Conservation (phyloP, 2,797 vertebrate genomes). For the Pteropus rufus region DNA sequence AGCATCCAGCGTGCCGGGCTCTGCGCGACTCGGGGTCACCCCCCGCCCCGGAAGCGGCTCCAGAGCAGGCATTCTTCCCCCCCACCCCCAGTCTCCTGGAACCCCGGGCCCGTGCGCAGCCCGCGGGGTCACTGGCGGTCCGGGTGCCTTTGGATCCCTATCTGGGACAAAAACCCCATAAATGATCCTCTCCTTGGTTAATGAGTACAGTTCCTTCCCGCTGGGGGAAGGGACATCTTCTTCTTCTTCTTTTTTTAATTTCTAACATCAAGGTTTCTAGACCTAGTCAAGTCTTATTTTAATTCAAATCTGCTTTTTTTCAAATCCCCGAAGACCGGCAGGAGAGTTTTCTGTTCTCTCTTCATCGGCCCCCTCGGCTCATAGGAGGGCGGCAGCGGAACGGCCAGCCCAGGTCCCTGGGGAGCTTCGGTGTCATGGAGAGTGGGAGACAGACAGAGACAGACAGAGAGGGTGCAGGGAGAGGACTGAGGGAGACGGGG, state of each 20-base stretch:
- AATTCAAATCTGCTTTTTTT: neutral
- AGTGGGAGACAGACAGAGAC: neutral
- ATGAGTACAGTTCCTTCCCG: neutral
- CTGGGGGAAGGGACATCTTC: neutral
- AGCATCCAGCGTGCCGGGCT: rapidly evolving
- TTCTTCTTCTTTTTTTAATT: neutral
- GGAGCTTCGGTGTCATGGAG: neutral
- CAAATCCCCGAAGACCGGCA: neutral
- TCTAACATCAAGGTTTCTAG: conserved; percentile 4
- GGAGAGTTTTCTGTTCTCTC: neutral
- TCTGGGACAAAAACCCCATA: neutral
- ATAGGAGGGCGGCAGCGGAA: rapidly evolving
- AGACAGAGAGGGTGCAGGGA: neutral
- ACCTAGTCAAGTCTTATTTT: neutral
- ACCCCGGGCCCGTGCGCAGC: rapidly evolving
- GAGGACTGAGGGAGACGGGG: no score
- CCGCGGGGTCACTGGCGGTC: rapidly evolving
- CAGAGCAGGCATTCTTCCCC: rapidly evolving
- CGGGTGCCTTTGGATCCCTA: neutral
- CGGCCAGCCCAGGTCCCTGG: neutral
- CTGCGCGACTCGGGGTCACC: rapidly evolving
- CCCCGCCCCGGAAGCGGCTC: rapidly evolving
- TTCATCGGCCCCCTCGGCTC: rapidly evolving
- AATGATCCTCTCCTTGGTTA: rapidly evolving
- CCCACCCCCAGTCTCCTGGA: rapidly evolving